A percentile compares a stretch with the other conserved stretches of the same genome.
These are phyloP conservation scores for Capromys pilorides DNA, from an alignment of 2,797 vertebrate genomes.

Conservation along the genomic window DNA sequence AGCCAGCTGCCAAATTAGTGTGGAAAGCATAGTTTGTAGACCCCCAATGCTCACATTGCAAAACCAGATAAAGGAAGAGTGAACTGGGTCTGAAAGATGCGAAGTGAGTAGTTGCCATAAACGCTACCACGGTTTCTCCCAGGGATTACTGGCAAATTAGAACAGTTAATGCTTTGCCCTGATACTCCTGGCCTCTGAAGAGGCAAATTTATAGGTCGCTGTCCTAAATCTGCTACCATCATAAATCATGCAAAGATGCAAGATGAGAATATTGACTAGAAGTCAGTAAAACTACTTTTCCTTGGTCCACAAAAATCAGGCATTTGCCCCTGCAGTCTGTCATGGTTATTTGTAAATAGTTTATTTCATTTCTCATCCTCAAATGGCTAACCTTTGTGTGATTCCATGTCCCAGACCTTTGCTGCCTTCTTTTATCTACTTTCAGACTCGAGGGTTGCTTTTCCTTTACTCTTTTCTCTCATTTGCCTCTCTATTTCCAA, in stretches of 20 bases:
- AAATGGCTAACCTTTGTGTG: slow-evolving; percentile 50
- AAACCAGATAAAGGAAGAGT: neutral
- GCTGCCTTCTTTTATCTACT: slow-evolving; percentile 64
- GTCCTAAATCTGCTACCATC: neutral
- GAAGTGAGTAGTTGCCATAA: neutral
- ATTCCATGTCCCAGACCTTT: slow-evolving; percentile 37
- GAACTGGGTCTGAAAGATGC: neutral
- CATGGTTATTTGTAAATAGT: slow-evolving; percentile 55
- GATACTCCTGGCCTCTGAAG: neutral
- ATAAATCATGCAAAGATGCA: neutral
- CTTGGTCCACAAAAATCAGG: slow-evolving; percentile 40
- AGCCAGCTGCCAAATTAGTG: neutral
- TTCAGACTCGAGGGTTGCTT: slow-evolving; percentile 40
- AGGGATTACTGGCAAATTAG: neutral
- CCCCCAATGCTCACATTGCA: neutral
- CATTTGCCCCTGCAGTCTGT: neutral
- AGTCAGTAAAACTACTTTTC: slow-evolving; percentile 26
- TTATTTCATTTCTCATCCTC: slow-evolving; percentile 67
- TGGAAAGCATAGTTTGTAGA: slow-evolving; percentile 9
- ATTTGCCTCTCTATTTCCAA: slow-evolving; percentile 73
- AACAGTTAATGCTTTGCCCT: neutral
- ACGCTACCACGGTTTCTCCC: neutral
- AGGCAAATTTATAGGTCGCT: neutral
- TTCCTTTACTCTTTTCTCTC: slow-evolving; percentile 51
- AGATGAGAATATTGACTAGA: slow-evolving; percentile 4